These are phyloP conservation scores for Dermatemys mawii DNA, from an alignment of 2,113 vertebrate species.

Conservation along the genomic window DNA sequence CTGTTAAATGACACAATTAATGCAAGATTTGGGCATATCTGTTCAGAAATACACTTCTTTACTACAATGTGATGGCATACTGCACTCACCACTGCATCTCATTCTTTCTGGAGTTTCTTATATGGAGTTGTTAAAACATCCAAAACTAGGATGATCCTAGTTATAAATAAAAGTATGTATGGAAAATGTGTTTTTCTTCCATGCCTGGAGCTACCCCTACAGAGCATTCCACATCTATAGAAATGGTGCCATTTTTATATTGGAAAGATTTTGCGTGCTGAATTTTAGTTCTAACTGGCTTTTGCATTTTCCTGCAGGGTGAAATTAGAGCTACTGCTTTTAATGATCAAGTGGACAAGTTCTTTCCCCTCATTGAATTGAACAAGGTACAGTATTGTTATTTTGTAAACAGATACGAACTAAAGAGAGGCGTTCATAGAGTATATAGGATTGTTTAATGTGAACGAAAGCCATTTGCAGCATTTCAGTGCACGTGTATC, in stretches of 20 bases:
- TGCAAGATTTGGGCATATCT: not conserved
- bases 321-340: slow-evolving; percentile 97
- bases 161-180: not conserved
- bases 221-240: not conserved
- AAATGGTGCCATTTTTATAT: slow-evolving; percentile 29
- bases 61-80: not conserved
- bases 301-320: slow-evolving; percentile 80
- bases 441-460: slow-evolving; percentile 34
- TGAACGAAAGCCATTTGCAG: slow-evolving; percentile 30
- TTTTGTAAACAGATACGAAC: slow-evolving; percentile 39
- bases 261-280: not conserved
- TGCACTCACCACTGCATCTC: not conserved
- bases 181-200: slow-evolving; percentile 9
- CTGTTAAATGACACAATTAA: not conserved
- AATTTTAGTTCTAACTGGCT: slow-evolving; percentile 38
- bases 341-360: slow-evolving; percentile 97
- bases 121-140: not conserved
- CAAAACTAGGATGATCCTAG: too few relatives aligned
- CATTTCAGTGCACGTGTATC: not conserved
- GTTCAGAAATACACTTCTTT: not conserved
- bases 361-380: slow-evolving; percentile 89
- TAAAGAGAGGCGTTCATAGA: slow-evolving; percentile 15
- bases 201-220: slow-evolving; percentile 23
- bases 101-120: not conserved
- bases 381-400: slow-evolving; percentile 87